Evolutionary conservation across 2,797 vertebrate genomes (phyloP).

Genomic region (Oreochromis grahami): DNA sequence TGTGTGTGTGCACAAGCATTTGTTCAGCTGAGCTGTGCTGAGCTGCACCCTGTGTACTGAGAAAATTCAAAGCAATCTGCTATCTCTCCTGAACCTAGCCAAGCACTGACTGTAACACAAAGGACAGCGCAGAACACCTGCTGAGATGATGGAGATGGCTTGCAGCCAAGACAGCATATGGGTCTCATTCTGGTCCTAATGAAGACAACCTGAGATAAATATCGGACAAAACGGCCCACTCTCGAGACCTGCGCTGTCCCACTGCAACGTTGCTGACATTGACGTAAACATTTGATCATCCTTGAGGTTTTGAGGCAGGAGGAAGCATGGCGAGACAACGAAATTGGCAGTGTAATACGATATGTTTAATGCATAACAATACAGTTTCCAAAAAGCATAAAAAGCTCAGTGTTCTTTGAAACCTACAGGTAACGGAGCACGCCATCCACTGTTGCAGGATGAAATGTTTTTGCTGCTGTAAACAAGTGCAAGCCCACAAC

Average conservation of each 20-base stretch:
- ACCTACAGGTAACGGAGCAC: constrained; percentile 27
- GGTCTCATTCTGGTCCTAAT: constrained; percentile 64
- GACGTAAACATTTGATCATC: constrained; percentile 52
- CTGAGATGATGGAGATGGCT: constrained; percentile 66
- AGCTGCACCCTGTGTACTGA: constrained; percentile 7
- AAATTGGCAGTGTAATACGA: background rate
- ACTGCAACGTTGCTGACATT: constrained; percentile 18
- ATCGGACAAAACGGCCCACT: constrained; percentile 56
- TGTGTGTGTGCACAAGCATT: constrained; percentile 6
- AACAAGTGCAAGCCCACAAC: constrained; percentile 36
- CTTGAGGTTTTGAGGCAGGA: background rate
- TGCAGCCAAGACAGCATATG: constrained; percentile 67
- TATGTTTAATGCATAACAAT: constrained; percentile 39
- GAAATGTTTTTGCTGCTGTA: constrained; percentile 42
- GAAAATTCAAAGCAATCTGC: constrained; percentile 52
- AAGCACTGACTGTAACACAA: constrained; percentile 59
- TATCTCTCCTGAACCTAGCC: constrained; percentile 42
- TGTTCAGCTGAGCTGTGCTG: constrained; percentile 27
- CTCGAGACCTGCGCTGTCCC: constrained; percentile 21
- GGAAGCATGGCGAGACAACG: background rate
- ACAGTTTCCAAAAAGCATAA: constrained; percentile 18
- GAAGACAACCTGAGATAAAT: constrained; percentile 70
- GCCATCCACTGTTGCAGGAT: constrained; percentile 7
- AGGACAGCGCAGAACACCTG: constrained; percentile 63
- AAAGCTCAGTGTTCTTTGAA: constrained; percentile 46